phyloP scores from a whole-genome alignment of 2,797 vertebrate species.

The Sternotherus odoratus region DNA sequence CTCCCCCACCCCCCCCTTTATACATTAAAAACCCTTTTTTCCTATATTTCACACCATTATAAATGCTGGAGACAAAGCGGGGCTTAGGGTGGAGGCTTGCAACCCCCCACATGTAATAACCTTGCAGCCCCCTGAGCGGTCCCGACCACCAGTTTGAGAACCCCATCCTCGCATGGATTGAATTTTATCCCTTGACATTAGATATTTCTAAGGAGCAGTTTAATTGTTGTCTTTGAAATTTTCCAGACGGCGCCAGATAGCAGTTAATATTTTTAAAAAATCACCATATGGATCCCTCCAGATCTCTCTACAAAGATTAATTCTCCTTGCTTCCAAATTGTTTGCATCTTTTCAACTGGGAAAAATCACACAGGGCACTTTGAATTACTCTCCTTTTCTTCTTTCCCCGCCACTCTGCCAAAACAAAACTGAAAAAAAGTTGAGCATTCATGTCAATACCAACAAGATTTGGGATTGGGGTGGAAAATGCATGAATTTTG shows the following conservation, averaged over 20 bases:
- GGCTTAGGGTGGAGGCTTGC: too few relatives aligned
- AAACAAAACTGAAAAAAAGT: neutral
- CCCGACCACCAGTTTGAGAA: too few relatives aligned
- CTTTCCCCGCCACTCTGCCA: neutral
- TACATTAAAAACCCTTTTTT: too few relatives aligned
- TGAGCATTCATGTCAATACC: accelerated
- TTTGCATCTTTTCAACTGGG: neutral
- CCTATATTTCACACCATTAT: too few relatives aligned
- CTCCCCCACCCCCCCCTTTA: too few relatives aligned
- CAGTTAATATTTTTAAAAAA: neutral
- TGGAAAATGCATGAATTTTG: neutral
- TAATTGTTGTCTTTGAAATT: neutral
- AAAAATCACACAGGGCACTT: neutral
- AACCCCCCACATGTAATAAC: too few relatives aligned
- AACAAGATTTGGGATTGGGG: neutral
- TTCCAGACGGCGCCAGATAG: neutral
- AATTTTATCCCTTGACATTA: neutral
- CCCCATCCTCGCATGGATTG: too few relatives aligned
- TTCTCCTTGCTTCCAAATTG: neutral
- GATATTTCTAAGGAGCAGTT: neutral
- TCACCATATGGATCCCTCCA: neutral
- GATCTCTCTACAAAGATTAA: neutral
- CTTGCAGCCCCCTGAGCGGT: too few relatives aligned
- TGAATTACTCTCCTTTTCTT: neutral
- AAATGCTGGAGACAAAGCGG: too few relatives aligned